These are phyloP conservation scores for Percopsis omiscomaycus DNA, from an alignment of 2,797 vertebrate species.

Conservation along the genomic window DNA sequence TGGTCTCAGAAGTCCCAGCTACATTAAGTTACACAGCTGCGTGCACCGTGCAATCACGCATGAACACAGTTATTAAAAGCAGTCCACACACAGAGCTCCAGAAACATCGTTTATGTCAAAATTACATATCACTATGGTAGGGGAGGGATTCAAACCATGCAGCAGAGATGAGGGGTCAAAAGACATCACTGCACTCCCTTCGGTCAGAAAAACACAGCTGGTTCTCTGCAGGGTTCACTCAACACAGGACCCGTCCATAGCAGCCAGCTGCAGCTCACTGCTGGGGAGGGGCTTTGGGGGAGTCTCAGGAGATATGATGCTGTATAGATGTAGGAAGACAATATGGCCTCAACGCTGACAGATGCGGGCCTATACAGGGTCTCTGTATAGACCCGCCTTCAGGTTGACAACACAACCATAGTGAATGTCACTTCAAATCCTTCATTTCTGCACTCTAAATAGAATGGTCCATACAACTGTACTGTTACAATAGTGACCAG, in stretches of 20 bases:
- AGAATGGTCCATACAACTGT: slow-evolving; percentile 11
- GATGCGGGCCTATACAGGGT: background rate
- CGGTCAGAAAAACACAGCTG: slow-evolving; percentile 16
- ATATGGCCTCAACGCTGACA: slow-evolving; percentile 1
- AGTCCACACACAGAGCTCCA: slow-evolving; percentile 4
- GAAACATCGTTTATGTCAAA: background rate
- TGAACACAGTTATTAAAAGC: background rate
- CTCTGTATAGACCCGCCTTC: background rate
- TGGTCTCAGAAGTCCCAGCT: no score
- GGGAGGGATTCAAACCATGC: slow-evolving; percentile 9
- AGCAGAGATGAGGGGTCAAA: background rate
- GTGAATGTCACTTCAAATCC: slow-evolving; percentile 14
- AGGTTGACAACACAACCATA: background rate
- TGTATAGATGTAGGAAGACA: background rate
- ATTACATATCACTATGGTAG: slow-evolving; percentile 1
- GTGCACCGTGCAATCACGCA: background rate
- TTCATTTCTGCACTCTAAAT: slow-evolving; percentile 40
- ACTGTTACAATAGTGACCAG: no score
- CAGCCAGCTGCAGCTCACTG: slow-evolving; percentile 2
- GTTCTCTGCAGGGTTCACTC: slow-evolving; percentile 11
- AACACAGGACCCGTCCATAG: slow-evolving; percentile 12
- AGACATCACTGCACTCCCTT: slow-evolving; percentile 16
- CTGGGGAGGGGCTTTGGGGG: background rate
- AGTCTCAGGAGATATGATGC: background rate
- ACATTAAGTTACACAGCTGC: background rate